These are phyloP conservation scores for Pterobdella sp. DNA, from an alignment of 2,888 invertebrate species.

Conservation along the genomic window DNA sequence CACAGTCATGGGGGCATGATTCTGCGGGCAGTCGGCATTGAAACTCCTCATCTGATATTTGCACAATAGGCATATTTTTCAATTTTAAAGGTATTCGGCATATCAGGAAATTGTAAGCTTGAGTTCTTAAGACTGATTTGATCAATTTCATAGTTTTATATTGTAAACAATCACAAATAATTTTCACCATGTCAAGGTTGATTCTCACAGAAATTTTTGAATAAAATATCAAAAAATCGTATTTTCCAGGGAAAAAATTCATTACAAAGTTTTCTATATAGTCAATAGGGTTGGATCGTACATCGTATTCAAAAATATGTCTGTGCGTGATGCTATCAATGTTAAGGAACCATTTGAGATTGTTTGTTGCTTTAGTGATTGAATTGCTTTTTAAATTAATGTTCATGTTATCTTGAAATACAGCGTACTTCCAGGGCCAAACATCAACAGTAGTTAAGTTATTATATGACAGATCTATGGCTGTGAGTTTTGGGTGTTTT, in stretches of 20 bases:
- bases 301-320: background rate
- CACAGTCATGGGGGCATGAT: conserved; percentile 6
- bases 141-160: conserved; percentile 10
- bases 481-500: background rate
- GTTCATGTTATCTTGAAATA: background rate
- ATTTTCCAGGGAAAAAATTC: background rate
- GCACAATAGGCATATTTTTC: background rate
- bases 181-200: background rate
- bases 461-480: background rate
- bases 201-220: background rate
- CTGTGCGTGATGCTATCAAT: background rate
- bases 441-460: conserved; percentile 18
- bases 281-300: conserved; percentile 7
- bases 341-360: conserved; percentile 5
- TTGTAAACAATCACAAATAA: conserved; percentile 25
- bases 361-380: conserved; percentile 20
- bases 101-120: background rate
- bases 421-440: conserved; percentile 18
- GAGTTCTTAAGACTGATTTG: background rate
- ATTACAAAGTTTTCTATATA: conserved; percentile 4
- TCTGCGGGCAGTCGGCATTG: background rate
- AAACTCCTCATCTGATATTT: conserved; percentile 2
- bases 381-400: conserved; percentile 2
- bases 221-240: background rate
- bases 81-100: conserved; percentile 6